These are phyloP conservation scores for Brachionus sp. DNA, from an alignment of 1,140 invertebrate species.

Conservation along the genomic window DNA sequence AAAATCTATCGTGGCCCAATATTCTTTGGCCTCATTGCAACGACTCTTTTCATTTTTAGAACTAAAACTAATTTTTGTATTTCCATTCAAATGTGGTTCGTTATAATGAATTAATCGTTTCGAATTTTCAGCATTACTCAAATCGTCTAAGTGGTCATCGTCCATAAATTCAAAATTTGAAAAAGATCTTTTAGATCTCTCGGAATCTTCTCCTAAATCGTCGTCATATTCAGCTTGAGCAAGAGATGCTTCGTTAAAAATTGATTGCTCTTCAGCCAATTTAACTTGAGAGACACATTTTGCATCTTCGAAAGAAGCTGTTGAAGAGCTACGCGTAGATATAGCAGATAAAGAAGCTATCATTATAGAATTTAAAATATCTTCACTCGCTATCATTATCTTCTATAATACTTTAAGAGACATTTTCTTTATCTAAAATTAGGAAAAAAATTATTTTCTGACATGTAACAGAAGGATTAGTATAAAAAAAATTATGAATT, in stretches of 20 bases:
- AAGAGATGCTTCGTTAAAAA: background rate
- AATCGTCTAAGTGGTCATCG: background rate
- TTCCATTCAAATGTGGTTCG: background rate
- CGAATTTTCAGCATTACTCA: background rate
- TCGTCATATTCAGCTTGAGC: constrained; percentile 27
- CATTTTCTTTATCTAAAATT: background rate
- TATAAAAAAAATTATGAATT: background rate
- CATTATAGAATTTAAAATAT: background rate
- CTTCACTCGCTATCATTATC: background rate
- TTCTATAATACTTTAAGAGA: background rate
- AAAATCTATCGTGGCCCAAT: constrained; percentile 25
- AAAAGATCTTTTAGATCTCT: background rate
- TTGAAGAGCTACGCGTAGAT: background rate
- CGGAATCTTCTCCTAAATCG: background rate
- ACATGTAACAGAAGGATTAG: background rate
- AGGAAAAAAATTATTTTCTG: background rate
- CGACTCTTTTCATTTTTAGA: background rate
- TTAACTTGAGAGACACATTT: background rate
- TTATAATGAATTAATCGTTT: background rate
- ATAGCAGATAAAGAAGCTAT: background rate
- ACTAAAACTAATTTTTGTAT: background rate
- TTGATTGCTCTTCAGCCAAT: background rate
- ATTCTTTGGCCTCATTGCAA: background rate
- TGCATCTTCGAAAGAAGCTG: background rate
- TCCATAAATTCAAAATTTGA: constrained; percentile 11